Evolutionary conservation across 2,888 invertebrate genomes (phyloP).

Genomic region (Bombyx huttoni): DNA sequence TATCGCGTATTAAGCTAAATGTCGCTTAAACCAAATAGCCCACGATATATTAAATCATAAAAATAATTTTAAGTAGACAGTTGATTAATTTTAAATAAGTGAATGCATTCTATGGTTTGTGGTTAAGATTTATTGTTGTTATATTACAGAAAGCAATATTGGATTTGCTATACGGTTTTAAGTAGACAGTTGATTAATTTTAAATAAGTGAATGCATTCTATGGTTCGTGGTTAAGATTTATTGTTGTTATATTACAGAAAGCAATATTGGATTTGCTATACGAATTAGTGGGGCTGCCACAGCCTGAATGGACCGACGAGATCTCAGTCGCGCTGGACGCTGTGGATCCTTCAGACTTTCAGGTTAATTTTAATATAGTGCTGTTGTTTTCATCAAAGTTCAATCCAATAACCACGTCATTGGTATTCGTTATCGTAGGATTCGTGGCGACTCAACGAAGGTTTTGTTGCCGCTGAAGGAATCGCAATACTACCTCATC

Average conservation of each 20-base stretch:
- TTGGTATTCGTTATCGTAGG: conserved; percentile 37
- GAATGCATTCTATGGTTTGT: too few relatives aligned
- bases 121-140: neutral
- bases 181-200: neutral
- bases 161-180: conserved; percentile 85
- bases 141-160: conserved; percentile 85
- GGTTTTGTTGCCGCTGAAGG: conserved; percentile 97
- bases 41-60: too few relatives aligned
- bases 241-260: conserved; percentile 70
- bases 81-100: neutral
- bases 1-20: too few relatives aligned
- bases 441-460: conserved; percentile 90
- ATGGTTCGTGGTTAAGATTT: neutral
- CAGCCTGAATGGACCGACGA: conserved; percentile 95
- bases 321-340: conserved; percentile 88
- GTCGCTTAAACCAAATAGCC: too few relatives aligned
- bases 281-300: conserved; percentile 89
- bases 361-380: conserved; percentile 43
- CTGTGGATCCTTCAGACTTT: conserved; percentile 89
- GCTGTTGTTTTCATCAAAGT: neutral
- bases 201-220: neutral
- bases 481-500: conserved; percentile 85
- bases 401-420: neutral
- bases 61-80: neutral
- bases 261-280: conserved; percentile 92